A percentile compares a stretch with the other conserved stretches of the same genome.
Evolutionary conservation across 37 sponge, comb jelly and placozoan genomes (phyloP).

Genomic region (Axinella damicornis): DNA sequence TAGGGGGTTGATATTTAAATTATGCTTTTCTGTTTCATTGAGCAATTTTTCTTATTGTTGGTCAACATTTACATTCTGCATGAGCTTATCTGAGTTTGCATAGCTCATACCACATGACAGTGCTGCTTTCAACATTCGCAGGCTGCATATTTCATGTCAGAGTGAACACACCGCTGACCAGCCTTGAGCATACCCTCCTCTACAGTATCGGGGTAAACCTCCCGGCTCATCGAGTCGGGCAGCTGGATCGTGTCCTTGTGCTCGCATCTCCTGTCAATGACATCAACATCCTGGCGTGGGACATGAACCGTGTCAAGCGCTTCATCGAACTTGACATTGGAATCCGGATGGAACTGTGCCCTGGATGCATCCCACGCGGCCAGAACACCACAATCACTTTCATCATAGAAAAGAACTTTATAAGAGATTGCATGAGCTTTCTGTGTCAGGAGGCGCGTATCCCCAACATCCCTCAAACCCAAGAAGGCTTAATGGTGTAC

Average conservation of each 20-base stretch:
- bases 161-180: background rate
- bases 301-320: constrained; percentile 44
- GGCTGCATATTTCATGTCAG: constrained; percentile 52
- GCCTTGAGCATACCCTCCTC: constrained; percentile 52
- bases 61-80: too few relatives aligned
- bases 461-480: background rate
- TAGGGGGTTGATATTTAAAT: too few relatives aligned
- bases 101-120: too few relatives aligned
- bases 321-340: constrained; percentile 60
- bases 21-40: too few relatives aligned
- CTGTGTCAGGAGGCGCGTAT: constrained; percentile 49
- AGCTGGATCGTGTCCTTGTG: constrained; percentile 64
- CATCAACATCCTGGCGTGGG: constrained; percentile 70
- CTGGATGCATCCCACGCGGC: background rate
- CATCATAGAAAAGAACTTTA: constrained; percentile 25
- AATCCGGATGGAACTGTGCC: constrained; percentile 69
- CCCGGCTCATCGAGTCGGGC: constrained; percentile 55
- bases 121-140: too few relatives aligned
- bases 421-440: constrained; percentile 51
- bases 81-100: too few relatives aligned
- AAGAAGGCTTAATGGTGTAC: constrained; percentile 38
- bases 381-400: constrained; percentile 36
- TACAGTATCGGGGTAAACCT: constrained; percentile 64
- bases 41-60: too few relatives aligned
- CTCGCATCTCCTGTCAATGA: constrained; percentile 69